Evolutionary conservation across 2,797 vertebrate genomes (phyloP).

Genomic region (Spinibarbus caldwelli): DNA sequence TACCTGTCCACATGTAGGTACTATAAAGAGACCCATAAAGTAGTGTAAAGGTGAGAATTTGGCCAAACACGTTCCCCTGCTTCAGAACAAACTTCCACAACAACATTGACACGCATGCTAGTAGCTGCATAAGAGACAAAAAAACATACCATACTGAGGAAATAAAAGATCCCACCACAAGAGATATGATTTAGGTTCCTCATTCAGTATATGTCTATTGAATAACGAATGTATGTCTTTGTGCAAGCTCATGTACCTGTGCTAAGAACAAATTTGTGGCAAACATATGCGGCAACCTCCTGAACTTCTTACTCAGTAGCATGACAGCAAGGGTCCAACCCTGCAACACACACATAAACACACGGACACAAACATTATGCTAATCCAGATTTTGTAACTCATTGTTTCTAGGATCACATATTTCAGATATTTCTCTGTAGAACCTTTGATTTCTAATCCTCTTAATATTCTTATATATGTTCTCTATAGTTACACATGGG

Average conservation of each 20-base stretch:
- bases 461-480: neutral
- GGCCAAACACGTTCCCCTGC: constrained; percentile 82
- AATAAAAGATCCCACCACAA: neutral
- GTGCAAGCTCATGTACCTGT: constrained; percentile 79
- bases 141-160: constrained; percentile 2
- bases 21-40: constrained; percentile 95
- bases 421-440: neutral
- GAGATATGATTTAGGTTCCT: neutral
- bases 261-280: constrained; percentile 92
- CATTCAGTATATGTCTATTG: neutral
- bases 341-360: constrained; percentile 63
- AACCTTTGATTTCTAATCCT: constrained; percentile 21
- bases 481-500: neutral
- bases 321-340: constrained; percentile 92
- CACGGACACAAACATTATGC: neutral
- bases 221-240: neutral
- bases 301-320: constrained; percentile 92
- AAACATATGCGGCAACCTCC: constrained; percentile 92
- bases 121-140: constrained; percentile 77
- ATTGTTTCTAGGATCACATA: neutral
- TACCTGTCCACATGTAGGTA: constrained; percentile 96
- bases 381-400: neutral
- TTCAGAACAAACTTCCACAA: constrained; percentile 90
- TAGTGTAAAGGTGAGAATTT: constrained; percentile 88
- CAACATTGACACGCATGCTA: constrained; percentile 93